Evolutionary conservation across 2,113 vertebrate genomes (phyloP).

Genomic region (Austrofundulus limnaeus): DNA sequence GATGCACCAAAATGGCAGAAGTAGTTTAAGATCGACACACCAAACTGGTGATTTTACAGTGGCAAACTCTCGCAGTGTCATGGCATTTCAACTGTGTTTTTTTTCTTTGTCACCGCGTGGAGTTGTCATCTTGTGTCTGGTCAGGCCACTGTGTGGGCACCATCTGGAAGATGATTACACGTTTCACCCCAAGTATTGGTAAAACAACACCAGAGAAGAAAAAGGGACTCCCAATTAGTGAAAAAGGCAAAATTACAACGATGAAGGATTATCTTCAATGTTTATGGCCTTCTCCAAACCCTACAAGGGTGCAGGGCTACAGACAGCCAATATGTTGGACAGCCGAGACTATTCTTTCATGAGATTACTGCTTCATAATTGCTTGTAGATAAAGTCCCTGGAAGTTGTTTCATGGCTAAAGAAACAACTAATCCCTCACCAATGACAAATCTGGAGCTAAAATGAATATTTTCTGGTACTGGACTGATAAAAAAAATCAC

Average conservation of each 20-base stretch:
- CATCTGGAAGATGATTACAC: conserved; percentile 45
- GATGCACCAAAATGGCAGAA: conserved; percentile 68
- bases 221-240: conserved; percentile 55
- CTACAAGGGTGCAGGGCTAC: conserved; percentile 31
- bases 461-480: conserved; percentile 31
- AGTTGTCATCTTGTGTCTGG: conserved; percentile 25
- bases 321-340: conserved; percentile 19
- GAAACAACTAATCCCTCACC: conserved; percentile 28
- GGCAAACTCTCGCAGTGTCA: conserved; percentile 53
- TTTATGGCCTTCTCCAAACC: conserved; percentile 49
- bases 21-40: conserved; percentile 54
- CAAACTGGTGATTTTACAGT: conserved; percentile 52
- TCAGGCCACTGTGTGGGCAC: conserved; percentile 48
- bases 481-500: conserved; percentile 38
- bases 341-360: conserved; percentile 6
- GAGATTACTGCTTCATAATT: conserved; percentile 44
- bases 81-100: conserved; percentile 42
- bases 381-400: conserved; percentile 42
- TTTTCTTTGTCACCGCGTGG: conserved; percentile 13
- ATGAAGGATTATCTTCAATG: conserved; percentile 44
- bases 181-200: conserved; percentile 45
- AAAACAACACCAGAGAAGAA: conserved; percentile 72
- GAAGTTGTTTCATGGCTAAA: conserved; percentile 43
- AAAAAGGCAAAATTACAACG: conserved; percentile 62
- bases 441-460: conserved; percentile 40